Conservation (phyloP, 2,113 vertebrate species). For the Alexandromys fortis region DNA sequence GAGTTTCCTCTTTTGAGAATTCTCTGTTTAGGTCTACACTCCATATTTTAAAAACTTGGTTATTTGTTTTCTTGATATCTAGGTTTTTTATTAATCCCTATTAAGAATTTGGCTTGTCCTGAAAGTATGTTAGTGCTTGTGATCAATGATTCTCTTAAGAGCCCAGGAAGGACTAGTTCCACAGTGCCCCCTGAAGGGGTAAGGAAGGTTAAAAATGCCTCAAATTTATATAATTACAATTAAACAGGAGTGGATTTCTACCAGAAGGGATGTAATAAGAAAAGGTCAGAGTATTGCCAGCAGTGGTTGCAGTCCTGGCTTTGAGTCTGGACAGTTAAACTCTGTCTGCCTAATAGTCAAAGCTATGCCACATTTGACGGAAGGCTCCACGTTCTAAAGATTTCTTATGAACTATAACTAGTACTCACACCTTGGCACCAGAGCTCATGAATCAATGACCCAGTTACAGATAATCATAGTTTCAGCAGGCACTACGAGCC, state of each 20-base stretch:
- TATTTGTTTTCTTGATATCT: not conserved
- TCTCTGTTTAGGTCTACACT: not conserved
- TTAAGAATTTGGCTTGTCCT: constrained; percentile 8
- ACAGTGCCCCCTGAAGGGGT: not conserved
- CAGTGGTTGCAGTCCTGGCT: not conserved
- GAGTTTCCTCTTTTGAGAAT: not conserved
- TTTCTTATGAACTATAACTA: not conserved
- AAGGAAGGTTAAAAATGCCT: not conserved
- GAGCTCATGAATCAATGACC: not conserved
- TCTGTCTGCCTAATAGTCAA: constrained; percentile 15
- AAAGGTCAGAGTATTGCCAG: not conserved
- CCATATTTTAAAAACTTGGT: not conserved
- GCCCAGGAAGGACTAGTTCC: not conserved
- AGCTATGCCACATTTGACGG: not conserved
- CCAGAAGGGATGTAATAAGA: not conserved
- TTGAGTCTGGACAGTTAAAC: not conserved
- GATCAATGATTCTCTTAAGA: not conserved
- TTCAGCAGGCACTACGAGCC: not conserved
- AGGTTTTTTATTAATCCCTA: not conserved
- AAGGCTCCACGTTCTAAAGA: not conserved
- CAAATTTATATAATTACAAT: not conserved
- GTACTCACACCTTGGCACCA: not conserved
- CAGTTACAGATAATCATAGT: not conserved
- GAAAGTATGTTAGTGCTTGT: not conserved
- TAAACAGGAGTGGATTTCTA: not conserved